Base-by-base conservation (phyloP, 2,888 invertebrate genomes). In the Colletes collaris region DNA sequence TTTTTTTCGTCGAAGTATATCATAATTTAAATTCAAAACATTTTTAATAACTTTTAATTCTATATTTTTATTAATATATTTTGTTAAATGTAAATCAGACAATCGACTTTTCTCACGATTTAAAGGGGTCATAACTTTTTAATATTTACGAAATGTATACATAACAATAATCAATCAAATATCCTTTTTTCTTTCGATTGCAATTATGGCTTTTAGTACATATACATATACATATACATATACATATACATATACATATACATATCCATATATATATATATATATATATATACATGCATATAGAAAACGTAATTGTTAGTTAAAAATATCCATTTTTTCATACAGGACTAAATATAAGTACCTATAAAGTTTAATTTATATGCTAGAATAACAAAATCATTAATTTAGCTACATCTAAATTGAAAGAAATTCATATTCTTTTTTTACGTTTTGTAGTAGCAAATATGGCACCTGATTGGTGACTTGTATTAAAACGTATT, bases 1-100 rank as follows among this genome's bases (percentile, higher is more conserved):
- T 49, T 85, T 68, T 55, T 74, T 87, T 13, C 79, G 46, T 37
- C 71, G 13, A 35, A 79, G 35, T n/a, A n/a, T 44, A 19, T 63
- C 58, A 11, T 52, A 40, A 27, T 56, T 72, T 35, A 37, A 58
- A 63, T 0, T 63, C 40, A 64, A 63, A 44, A 68, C 10, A 7
- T 62, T 59, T 56, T 65, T 71, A 16, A 62, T 35, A 19, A 77
- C 16, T n/a, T 63, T 71, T 8, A 82, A 58, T 66, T 87, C 63
- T 46, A 76, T 13, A 16, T 13, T 72, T 56, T 83, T 77, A 37
- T 19, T 40, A 19, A 67, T 0, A 53, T 59, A 56, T 3, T 66
- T 13, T 1, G 6, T 58, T 64, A 76, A 73, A 52, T 44, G 11
- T 59, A 53, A 55, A 68, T 80, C 13, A 7, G 8, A 2, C 35